Evolutionary conservation across 2,113 vertebrate genomes (phyloP), one percentile per base, ranked within the genome.

Genomic region (Lepus timidus): DNA sequence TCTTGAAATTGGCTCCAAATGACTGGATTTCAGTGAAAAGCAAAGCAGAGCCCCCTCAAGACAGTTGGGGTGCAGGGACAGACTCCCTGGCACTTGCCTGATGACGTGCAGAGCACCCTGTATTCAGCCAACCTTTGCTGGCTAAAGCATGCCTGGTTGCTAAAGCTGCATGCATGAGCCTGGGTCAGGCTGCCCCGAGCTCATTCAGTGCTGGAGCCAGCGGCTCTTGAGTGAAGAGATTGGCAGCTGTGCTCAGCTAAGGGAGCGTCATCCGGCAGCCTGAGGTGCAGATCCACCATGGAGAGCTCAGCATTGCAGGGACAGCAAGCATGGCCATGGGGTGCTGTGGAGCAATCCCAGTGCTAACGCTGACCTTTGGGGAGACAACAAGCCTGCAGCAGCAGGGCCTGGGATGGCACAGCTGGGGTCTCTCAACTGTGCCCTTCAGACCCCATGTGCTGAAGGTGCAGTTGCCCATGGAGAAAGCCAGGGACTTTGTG

Each of bases 221-320:
- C 13, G 52, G 8, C 31, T 51, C 79, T 27, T 23, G 20, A 31
- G 23, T 70, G 8, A 62, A 22, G 55, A 70, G n/a, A 23, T 14
- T n/a, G n/a, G 33, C 0, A 23, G 22, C 39, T 7, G 5, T 23
- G 12, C 33, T 80, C 14, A 17, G 27, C 7, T 68, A 4, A 89
- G 49, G 33, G 14, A 64, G 6, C 27, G 3, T 14, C 11, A 36
- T 9, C 55, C 82, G 0, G 0, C 0, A 65, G 33, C 23, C 65
- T 25, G 31, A 23, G 80, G n/a, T 19, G 25, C 7, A 1, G 67
- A 62, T 31, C 2, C 1, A 0, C 67, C 27, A 29, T 7, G 9
- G 55, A 22, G 31, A 44, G 4, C 0, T 1, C 27, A 58, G 9
- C 27, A 36, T 0, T 7, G 17, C 7, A 1, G 23, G 14, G n/a